Percentiles rank a stretch among this genome's conserved stretches.
Conservation (phyloP, 2,888 invertebrate genomes). For the Standfussiana lucernea region DNA sequence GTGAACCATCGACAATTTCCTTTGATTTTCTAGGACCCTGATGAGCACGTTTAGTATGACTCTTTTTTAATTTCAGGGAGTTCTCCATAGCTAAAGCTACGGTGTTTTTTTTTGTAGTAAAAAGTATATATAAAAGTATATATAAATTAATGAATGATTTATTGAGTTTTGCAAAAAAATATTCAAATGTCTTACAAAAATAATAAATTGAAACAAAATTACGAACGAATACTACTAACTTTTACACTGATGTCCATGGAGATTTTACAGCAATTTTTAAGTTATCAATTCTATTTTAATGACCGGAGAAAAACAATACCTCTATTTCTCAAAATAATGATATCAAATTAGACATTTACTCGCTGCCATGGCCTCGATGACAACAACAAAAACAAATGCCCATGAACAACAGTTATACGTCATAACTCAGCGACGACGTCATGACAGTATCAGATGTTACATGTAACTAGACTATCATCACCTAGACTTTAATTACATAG, state of each 20-base stretch:
- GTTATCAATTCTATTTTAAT: neutral
- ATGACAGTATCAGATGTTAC: constrained; percentile 44
- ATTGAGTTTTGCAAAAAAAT: neutral
- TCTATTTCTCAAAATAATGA: neutral
- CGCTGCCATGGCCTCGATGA: neutral
- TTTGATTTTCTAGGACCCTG: too few relatives aligned
- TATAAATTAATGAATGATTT: neutral
- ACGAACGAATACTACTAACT: neutral
- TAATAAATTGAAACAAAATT: neutral
- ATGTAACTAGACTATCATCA: constrained; percentile 34
- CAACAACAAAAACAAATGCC: constrained; percentile 24
- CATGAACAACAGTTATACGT: constrained; percentile 18
- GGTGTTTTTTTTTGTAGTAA: too few relatives aligned
- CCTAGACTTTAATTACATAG: constrained; percentile 67
- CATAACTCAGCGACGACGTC: constrained; percentile 30
- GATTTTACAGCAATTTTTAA: neutral
- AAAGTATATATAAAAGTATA: too few relatives aligned
- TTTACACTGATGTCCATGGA: neutral
- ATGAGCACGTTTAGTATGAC: too few relatives aligned
- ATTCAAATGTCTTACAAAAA: neutral
- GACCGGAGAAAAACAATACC: neutral
- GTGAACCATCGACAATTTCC: too few relatives aligned
- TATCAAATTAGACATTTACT: too few relatives aligned
- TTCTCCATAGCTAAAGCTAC: neutral
- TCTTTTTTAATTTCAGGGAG: neutral